Evolutionary conservation across 2,888 invertebrate genomes (phyloP).

Genomic region (Eupithecia subfuscata): DNA sequence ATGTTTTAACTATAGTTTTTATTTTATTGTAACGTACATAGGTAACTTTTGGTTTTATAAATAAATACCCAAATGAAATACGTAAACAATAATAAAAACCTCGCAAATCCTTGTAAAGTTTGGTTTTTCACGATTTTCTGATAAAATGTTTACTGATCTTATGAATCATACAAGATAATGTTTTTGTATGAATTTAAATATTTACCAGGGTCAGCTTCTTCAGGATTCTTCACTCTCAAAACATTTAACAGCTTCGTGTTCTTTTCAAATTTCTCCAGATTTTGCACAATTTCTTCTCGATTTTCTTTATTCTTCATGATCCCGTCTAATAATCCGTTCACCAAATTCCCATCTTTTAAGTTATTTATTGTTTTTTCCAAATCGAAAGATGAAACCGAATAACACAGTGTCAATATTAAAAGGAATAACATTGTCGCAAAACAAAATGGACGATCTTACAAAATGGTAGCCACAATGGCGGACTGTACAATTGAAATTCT

Average conservation of each 20-base stretch:
- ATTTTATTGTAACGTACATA: too few species aligned
- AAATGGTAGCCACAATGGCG: background rate
- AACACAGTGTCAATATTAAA: background rate
- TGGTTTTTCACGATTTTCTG: background rate
- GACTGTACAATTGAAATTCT: background rate
- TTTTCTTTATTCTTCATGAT: background rate
- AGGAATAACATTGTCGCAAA: background rate
- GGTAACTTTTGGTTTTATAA: too few species aligned
- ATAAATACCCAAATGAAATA: too few species aligned
- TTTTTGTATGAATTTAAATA: background rate
- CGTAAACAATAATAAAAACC: too few species aligned
- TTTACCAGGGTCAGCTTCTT: background rate
- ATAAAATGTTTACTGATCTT: background rate
- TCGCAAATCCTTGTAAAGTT: background rate
- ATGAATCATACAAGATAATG: background rate
- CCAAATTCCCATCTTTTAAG: background rate
- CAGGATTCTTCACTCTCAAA: background rate
- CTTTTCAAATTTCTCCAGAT: background rate
- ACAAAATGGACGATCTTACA: background rate
- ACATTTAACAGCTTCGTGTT: background rate
- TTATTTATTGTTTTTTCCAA: background rate
- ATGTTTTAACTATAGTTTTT: too few species aligned
- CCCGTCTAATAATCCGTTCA: background rate
- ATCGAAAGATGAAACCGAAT: background rate
- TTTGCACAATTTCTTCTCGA: background rate